Evolutionary conservation across 1,140 invertebrate species (phyloP), one percentile per base, ranked within the genome.

Genomic region (Drosophila fuyamai): DNA sequence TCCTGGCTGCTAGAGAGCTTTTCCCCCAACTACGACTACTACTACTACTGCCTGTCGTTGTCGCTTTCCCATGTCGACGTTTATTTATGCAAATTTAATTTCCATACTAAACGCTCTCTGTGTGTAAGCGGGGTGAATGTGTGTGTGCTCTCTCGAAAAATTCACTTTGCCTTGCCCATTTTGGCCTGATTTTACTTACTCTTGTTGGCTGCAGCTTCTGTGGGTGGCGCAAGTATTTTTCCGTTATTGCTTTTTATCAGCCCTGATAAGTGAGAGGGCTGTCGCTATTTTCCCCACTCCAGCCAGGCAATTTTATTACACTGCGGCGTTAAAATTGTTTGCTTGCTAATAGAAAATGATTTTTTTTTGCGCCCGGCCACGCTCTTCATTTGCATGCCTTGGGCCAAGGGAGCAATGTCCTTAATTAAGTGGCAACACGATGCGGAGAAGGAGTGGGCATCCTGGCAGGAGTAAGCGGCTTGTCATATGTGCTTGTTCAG

Each of bases 41-140:
- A 56, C 65, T 46, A 40, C 65, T 62, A 18, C n/a, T 47, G 55
- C 54, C 50, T 72, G 83, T 65, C 80, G 83, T 76, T 83, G 79
- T 88, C 83, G 83, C 84, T 77, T 83, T 76, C 61, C 83, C 83
- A 88, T 89, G 83, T 88, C 84, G 83, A 88, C 83, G 76, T 88
- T 88, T 88, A 88, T 88, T 88, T 88, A 88, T 88, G 83, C 83
- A 88, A 88, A 88, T 88, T 88, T 88, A 88, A 88, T 88, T 88
- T 88, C 84, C 83, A 88, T 88, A 88, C 83, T 88, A 88, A 88
- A 88, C 83, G 83, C 71, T 86, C 38, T 70, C n/a, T 66, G 60
- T 51, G 43, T 77, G 53, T 75, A 44, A 40, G 58, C 40, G 60
- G 51, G 40, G 44, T 41, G 50, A 47, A 61, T 60, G 47, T 54